phyloP scores from a whole-genome alignment of 2,113 vertebrate species.

The Ophiodon elongatus region DNA sequence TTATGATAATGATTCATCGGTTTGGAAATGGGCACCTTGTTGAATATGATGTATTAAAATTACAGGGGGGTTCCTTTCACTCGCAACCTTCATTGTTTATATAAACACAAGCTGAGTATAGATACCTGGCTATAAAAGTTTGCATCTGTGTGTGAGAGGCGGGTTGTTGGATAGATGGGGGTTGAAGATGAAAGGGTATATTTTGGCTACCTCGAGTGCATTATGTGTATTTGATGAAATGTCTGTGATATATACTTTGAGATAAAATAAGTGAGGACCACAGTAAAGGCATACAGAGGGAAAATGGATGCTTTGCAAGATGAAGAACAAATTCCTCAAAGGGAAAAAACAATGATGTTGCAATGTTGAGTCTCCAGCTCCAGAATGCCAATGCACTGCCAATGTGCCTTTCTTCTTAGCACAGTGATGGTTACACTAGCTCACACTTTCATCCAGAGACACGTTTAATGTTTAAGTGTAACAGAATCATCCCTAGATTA shows the following conservation, averaged over 20 bases:
- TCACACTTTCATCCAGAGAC: conserved; percentile 1
- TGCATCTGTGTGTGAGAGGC: background rate
- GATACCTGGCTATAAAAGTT: background rate
- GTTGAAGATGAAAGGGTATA: conserved; percentile 2
- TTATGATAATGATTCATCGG: conserved; percentile 41
- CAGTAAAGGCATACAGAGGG: background rate
- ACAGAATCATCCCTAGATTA: background rate
- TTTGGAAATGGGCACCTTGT: conserved; percentile 23
- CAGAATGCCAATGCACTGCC: background rate
- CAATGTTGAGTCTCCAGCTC: background rate
- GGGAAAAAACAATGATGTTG: background rate
- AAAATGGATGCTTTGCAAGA: background rate
- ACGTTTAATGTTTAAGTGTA: background rate
- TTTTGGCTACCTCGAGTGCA: background rate
- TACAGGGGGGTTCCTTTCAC: conserved; percentile 2
- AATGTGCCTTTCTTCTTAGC: background rate
- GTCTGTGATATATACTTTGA: background rate
- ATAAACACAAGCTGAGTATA: background rate
- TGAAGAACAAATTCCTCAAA: background rate
- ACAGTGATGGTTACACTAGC: background rate
- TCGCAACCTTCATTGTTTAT: background rate
- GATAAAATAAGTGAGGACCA: background rate
- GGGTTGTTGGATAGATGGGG: background rate
- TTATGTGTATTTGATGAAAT: conserved; percentile 1
- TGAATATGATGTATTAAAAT: conserved; percentile 26